Evolutionary conservation across 2,113 vertebrate genomes (phyloP).

Genomic region (Tychaedon coryphoeus): DNA sequence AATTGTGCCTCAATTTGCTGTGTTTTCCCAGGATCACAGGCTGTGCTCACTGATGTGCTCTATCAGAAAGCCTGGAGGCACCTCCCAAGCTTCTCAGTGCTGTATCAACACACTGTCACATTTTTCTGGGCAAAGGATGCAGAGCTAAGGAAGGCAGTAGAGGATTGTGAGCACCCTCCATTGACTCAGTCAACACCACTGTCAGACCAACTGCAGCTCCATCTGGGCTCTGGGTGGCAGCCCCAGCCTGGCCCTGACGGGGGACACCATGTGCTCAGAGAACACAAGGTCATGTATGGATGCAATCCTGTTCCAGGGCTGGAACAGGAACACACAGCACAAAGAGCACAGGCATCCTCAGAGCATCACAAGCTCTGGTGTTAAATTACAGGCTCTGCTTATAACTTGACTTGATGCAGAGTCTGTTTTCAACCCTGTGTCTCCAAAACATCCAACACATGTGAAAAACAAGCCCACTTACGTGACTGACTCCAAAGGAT

Average conservation of each 20-base stretch:
- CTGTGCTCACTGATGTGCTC: neutral
- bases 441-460: neutral
- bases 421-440: neutral
- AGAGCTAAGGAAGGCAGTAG: neutral
- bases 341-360: neutral
- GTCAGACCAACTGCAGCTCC: neutral
- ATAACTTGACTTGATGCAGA: neutral
- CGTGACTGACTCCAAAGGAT: neutral
- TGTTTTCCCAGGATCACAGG: neutral
- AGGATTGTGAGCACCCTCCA: neutral
- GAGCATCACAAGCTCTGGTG: neutral
- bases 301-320: neutral
- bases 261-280: neutral
- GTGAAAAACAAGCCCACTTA: conserved; percentile 26
- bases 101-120: neutral
- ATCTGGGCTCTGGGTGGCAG: neutral
- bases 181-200: neutral
- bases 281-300: neutral
- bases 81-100: neutral
- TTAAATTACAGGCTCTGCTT: conserved; percentile 21
- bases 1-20: neutral
- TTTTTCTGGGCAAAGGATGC: neutral
- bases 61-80: neutral
- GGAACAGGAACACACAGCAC: neutral
- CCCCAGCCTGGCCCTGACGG: neutral